Evolutionary conservation across 2,113 vertebrate species (phyloP), one percentile per base, ranked within the genome.

Genomic region (Sprattus sprattus): DNA sequence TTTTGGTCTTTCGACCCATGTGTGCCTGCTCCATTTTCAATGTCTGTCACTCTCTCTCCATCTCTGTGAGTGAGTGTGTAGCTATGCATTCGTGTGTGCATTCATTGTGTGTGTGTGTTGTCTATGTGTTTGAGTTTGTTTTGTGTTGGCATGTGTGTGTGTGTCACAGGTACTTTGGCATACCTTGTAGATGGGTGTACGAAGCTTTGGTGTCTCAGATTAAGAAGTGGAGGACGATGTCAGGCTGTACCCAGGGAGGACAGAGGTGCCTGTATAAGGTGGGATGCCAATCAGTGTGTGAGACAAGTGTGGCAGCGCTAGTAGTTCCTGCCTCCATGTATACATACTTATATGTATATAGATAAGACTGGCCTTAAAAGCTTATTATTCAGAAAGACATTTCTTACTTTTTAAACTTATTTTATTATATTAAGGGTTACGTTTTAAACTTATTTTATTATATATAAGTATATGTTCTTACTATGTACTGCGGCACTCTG

Each of bases 241-340:
- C 89, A 13, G 87, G 91, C 82, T 96, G 95, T 88, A 85, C 84
- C 25, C 85, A 52, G 81, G 93, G 94, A 67, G 94, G 94, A 75
- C 91, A 95, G 91, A 92, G 83, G 85, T 96, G 94, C 67, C 89
- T 95, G 15, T 95, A 96, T 64, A 93, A 93, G 92, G 94, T 95
- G 80, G 32, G 32, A 78, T 88, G 28, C 84, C 22, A 83, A 6
- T 50, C 2, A 50, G 4, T 67, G 15, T 45, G 57, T 64, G 28
- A 11, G 2, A 28, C 45, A 13, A 15, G 15, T 45, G 45, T 71
- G 45, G 11, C 1, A 39, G n/a, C 32, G n/a, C 10, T 71, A 32
- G 15, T 39, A 15, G 2, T 44, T 39, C 16, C 6, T 15, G 11
- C 32, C 71, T 39, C 71, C 4, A 11, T 22, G 52, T 57, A n/a